Evolutionary conservation across 2,113 vertebrate species (phyloP), one percentile per base, ranked within the genome.

Genomic region (Scomber scombrus): DNA sequence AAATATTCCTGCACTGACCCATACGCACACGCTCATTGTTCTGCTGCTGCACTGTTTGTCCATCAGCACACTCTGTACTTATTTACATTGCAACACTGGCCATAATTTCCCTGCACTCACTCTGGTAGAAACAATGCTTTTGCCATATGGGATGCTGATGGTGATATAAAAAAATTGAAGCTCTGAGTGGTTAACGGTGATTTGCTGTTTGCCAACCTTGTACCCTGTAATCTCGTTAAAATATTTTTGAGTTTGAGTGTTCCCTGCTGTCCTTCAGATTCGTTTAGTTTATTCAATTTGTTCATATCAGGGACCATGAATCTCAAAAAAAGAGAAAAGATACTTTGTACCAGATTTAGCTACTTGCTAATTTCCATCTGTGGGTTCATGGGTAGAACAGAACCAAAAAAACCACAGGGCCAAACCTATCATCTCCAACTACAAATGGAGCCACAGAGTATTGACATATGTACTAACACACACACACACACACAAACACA

Each of bases 11-110:
- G 31, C 6, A 2, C 16, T 23, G 4, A 18, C 50, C 7, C n/a
- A 26, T 51, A 10, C 43, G 23, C 23, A 26, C 23, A 26, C 71
- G 46, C 19, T 65, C 40, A 1, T 21, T 55, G 58, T 62, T 29
- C 47, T 45, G 46, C 71, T 46, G 23, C 46, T 34, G 21, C 3
- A 40, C 34, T 40, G 19, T 21, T 23, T 19, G 15, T 40, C 34
- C 34, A 2, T 40, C 34, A 9, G 63, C 57, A 62, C 60, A 43
- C 29, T 31, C 49, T 75, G 80, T 75, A 16, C 47, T 61, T 49
- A 54, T 64, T 43, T 11, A 50, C 13, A 18, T 5, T 18, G 67
- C 5, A 15, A 55, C 58, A 5, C 40, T 23, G 31, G 10, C 63
- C 57, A 26, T 47, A 23, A 34, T 19, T 21, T 56, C 23, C 49